Base-by-base conservation (phyloP, 2,797 vertebrate species). In the Salmo trutta region DNA sequence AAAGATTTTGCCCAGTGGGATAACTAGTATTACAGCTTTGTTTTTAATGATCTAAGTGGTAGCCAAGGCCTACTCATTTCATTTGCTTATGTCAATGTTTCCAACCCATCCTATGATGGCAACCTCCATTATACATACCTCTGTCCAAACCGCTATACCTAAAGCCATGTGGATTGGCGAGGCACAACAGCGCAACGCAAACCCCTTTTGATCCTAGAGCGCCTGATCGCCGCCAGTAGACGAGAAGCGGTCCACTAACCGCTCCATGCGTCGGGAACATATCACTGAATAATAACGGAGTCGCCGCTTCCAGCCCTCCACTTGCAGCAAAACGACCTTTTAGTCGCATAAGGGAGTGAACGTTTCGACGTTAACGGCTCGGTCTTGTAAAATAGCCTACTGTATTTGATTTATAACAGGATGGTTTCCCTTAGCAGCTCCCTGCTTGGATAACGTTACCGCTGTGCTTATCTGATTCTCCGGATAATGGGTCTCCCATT, bases 141-240 rank as follows among this genome's bases (percentile, higher is more conserved):
- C 36, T 41, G 36, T 41, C 36, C 8, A 41, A 41, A 41, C 36
- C 36, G 36, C 36, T 41, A 47, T 47, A 47, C 41, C 41, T n/a
- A n/a, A 10, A 47, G 41, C 41, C 41, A 47, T 12, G 41, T 47
- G 2, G 41, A 47, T 47, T 47, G 8, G 41, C 41, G 41, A 41
- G 8, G 41, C 41, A 41, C 41, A 41, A 41, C 7, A 41, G 41
- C 7, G 8, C 41, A 47, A 47, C 8, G 41, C 2, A 47, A 47
- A 10, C 8, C 8, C 41, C 41, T 47, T 47, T 47, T 47, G 12
- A 47, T 12, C 41, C 41, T 41, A 2, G 84, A 82, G 81, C 89
- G 85, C 71, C n/a, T 33, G 54, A 83, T 79, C 27, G 64, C 8
- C 77, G 82, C 79, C 83, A 78, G 62, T 51, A 51, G 33, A 77